These are phyloP conservation scores for Tortricodes alternella DNA, from an alignment of 2,888 invertebrate genomes.

Conservation along the genomic window DNA sequence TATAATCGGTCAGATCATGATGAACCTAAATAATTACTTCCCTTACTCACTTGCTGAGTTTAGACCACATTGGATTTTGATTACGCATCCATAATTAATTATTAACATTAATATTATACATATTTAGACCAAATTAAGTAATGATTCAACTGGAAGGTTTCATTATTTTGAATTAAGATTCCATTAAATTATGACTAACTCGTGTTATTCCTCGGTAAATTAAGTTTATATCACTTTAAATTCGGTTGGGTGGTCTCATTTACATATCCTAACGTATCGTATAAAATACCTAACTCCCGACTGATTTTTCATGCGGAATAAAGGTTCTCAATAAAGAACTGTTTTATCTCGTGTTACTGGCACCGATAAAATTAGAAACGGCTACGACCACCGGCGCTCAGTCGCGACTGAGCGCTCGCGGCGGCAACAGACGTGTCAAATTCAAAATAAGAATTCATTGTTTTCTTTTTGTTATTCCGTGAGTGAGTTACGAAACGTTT, in stretches of 20 bases:
- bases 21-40: no score
- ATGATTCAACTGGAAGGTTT: constrained; percentile 17
- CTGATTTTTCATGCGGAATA: constrained; percentile 40
- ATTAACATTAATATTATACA: constrained; percentile 13
- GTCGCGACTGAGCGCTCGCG: constrained; percentile 49
- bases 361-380: constrained; percentile 78
- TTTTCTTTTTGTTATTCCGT: constrained; percentile 56
- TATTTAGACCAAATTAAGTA: constrained; percentile 12
- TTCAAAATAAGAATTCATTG: constrained; percentile 44
- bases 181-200: background rate
- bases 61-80: background rate
- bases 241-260: constrained; percentile 22
- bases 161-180: background rate
- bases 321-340: constrained; percentile 72
- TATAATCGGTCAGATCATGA: no score
- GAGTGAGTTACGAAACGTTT: constrained; percentile 58
- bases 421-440: constrained; percentile 43
- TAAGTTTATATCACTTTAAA: constrained; percentile 7
- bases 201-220: no score
- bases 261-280: constrained; percentile 40
- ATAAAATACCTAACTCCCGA: constrained; percentile 52
- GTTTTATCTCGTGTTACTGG: constrained; percentile 81
- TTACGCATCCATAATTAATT: background rate
- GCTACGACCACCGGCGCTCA: constrained; percentile 47
- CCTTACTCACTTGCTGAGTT: no score